Evolutionary conservation across 2,888 invertebrate species (phyloP), one percentile per base, ranked within the genome.

Genomic region (Drosophila lacicola): DNA sequence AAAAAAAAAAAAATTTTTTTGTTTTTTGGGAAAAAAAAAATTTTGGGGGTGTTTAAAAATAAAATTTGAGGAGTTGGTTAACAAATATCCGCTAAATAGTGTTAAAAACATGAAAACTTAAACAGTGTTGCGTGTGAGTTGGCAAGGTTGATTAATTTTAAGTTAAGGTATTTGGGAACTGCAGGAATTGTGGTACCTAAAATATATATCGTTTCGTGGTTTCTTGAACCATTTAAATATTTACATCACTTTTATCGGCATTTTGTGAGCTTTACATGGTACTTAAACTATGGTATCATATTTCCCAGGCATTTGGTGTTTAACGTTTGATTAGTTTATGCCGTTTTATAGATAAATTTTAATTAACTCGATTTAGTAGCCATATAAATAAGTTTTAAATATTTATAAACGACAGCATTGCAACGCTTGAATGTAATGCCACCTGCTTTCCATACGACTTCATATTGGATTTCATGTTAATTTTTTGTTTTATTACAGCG

Each of bases 401-500:
- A 71, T 77, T 55, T 62, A 66, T 77, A 39, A 75, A 47, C 72
- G 51, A 44, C 50, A 37, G 57, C 44, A 66, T 42, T 57, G 76
- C 42, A 39, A 36, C 37, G 63, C 42, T 41, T 49, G 17, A 39
- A 33, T 14, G 21, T 71, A 79, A 71, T 49, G 79, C 68, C 80
- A 82, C 77, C 74, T 79, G 82, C 68, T 80, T 62, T 65, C 41
- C 3, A 13, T 44, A 36, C 44, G 44, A 57, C 45, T 42, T 54
- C 25, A 60, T 66, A 71, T 62, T 66, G 65, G 50, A 49, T 75
- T 69, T 69, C 60, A 74, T 76, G 76, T 57, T 70, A 70, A 70
- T 73, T 49, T 51, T 42, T 65, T 83, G 84, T 82, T 80, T 82
- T 82, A 83, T 82, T 83, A 81, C 78, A 63, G 51, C 70, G 80